Evolutionary conservation across 2,888 invertebrate genomes (phyloP), one percentile per base, ranked within the genome.

Genomic region (Sericinus montela): DNA sequence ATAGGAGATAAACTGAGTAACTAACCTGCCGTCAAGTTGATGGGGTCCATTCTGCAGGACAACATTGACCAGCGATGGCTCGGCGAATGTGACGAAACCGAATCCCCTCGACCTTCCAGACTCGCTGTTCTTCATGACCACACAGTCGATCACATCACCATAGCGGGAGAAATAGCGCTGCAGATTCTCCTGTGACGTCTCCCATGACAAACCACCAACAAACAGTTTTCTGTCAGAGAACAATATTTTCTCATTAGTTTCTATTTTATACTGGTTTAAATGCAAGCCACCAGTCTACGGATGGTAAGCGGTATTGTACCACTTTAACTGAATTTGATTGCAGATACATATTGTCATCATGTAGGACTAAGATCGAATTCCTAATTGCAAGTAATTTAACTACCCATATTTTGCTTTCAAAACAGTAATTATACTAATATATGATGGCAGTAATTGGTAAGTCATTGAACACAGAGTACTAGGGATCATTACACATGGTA

Each of bases 41-140:
- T 98, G 98, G 9, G 97, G 97, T 54, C 97, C 96, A 79, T 94
- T 96, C 79, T 97, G 94, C 68, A 98, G 91, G 63, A 98, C 98
- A 56, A 95, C 93, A 62, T 94, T 94, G 45, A 98, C 98, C 79
- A 97, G 95, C 46, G 93, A 92, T 14, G 97, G 97, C 82, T 98
- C 98, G 56, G 96, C 94, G 82, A 98, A 98, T 51, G 98, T 98
- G 49, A 98, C 97, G 83, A 98, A 98, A 40, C 98, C 98, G 85
- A 98, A 98, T 54, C 98, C 98, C 69, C 98, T 92, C 48, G 98
- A 98, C 67, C 98, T 92, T 8, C 98, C 98, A 34, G 98, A 97
- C 85, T 98, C 97, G 72, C 95, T 96, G 87, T 98, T 98, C 89
- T 97, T 98, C 98, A 98, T 98, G 58, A 98, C 98, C 57, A 98